Conservation (phyloP, 2,888 invertebrate species). For the Aspidapion aeneum region DNA sequence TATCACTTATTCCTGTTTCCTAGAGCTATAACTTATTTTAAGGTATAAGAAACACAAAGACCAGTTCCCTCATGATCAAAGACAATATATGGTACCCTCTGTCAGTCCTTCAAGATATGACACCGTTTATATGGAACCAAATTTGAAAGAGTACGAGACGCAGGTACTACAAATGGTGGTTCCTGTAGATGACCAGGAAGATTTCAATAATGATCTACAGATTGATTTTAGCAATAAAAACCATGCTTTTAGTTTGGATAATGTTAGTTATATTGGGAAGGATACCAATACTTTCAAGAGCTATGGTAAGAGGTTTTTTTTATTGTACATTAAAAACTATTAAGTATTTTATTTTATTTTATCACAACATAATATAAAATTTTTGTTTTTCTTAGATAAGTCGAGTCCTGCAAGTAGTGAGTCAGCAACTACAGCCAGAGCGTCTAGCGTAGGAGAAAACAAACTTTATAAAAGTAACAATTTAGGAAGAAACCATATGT, state of each 20-base stretch:
- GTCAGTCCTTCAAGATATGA: constrained; percentile 62
- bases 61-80: constrained; percentile 43
- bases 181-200: constrained; percentile 76
- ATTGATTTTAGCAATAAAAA: constrained; percentile 84
- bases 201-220: constrained; percentile 74
- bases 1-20: neutral
- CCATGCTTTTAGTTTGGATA: constrained; percentile 84
- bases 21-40: neutral
- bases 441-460: constrained; percentile 58
- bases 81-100: constrained; percentile 54
- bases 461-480: constrained; percentile 35
- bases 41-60: constrained; percentile 88
- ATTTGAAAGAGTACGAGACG: constrained; percentile 91
- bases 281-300: constrained; percentile 62
- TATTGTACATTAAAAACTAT: neutral
- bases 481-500: constrained; percentile 35
- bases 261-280: constrained; percentile 83
- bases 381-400: constrained; percentile 55
- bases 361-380: too few relatives aligned
- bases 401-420: constrained; percentile 81
- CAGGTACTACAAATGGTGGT: constrained; percentile 93
- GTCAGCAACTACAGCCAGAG: constrained; percentile 77
- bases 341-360: too few relatives aligned
- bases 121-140: constrained; percentile 68
- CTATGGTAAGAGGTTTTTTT: constrained; percentile 53